Percentiles rank a stretch among this genome's conserved stretches.
These are phyloP conservation scores for Dicroscelio sp. DNA, from an alignment of 2,888 invertebrate species.

Conservation along the genomic window DNA sequence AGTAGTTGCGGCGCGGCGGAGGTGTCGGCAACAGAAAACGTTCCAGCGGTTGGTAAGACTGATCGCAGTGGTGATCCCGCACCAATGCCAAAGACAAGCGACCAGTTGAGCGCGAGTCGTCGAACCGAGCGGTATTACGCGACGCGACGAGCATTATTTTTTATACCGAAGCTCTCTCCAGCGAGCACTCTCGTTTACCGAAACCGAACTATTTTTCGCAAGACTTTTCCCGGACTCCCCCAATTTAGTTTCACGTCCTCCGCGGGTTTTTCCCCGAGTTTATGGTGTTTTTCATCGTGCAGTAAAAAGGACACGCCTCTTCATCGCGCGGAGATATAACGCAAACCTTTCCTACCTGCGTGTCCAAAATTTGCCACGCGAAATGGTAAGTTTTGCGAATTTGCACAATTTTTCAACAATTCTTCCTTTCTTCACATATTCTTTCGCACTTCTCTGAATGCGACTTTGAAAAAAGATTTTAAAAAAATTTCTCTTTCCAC, in stretches of 20 bases:
- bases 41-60: slow-evolving; percentile 79
- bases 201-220: slow-evolving; percentile 28
- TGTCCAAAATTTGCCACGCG: slow-evolving; percentile 43
- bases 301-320: slow-evolving; percentile 78
- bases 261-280: slow-evolving; percentile 36
- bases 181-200: slow-evolving; percentile 37
- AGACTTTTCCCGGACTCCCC: slow-evolving; percentile 1
- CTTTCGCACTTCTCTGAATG: no score
- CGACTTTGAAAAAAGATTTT: no score
- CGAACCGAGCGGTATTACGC: slow-evolving; percentile 89
- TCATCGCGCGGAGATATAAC: slow-evolving; percentile 65
- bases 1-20: slow-evolving; percentile 33
- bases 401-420: background rate
- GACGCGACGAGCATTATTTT: slow-evolving; percentile 56
- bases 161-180: slow-evolving; percentile 36
- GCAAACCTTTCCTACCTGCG: slow-evolving; percentile 64
- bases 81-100: slow-evolving; percentile 88
- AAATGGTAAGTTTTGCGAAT: slow-evolving; percentile 53
- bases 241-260: slow-evolving; percentile 39
- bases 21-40: slow-evolving; percentile 67
- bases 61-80: slow-evolving; percentile 87
- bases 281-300: slow-evolving; percentile 59
- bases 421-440: background rate
- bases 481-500: no score
- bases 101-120: slow-evolving; percentile 91